Base-by-base conservation (phyloP, 35 echinoderm and acorn worm genomes). In the Lytechinus variegatus region DNA sequence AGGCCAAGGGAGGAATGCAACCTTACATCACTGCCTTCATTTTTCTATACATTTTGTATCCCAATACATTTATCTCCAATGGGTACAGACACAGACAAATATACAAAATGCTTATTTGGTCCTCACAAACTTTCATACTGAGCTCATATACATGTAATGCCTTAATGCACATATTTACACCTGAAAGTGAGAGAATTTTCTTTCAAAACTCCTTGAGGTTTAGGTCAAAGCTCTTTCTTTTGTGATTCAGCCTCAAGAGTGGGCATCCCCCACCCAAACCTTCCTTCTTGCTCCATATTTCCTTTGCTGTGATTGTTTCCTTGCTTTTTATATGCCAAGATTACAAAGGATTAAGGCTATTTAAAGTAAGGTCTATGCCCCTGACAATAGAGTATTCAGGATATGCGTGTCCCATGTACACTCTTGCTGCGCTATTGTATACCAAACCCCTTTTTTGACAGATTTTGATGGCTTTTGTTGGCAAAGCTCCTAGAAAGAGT, bases 301-400 rank as follows among this genome's bases (percentile, higher is more conserved):
- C 66, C 19, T 79, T 19, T 4, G 66, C 66, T 79, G 19, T 79
- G 66, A 79, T 79, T 79, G 66, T 79, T 27, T 5, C 66, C 66
- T n/a, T 79, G 66, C 66, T 79, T 79, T 79, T 79, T 79, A 79
- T 79, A 79, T 79, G 66, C 4, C 66, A 16, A 79, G 66, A 79
- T 79, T 79, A 79, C 66, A 79, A 79, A 79, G 66, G 66, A 79
- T 79, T 79, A 79, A 79, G 66, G 66, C 66, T 79, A 79, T 79
- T 79, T 79, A 24, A 24, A 79, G 66, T 27, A 79, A 24, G 66
- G 66, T n/a, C 66, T 19, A 24, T n/a, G 66, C 19, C 66, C 33
- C 4, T 24, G n/a, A 79, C 16, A 79, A 79, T n/a, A 79, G 66
- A 79, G 66, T 79, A 24, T 16, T 79, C 19, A 79, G 21, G 66